Evolutionary conservation across 2,113 vertebrate genomes (phyloP).

Genomic region (Labeo rohita): DNA sequence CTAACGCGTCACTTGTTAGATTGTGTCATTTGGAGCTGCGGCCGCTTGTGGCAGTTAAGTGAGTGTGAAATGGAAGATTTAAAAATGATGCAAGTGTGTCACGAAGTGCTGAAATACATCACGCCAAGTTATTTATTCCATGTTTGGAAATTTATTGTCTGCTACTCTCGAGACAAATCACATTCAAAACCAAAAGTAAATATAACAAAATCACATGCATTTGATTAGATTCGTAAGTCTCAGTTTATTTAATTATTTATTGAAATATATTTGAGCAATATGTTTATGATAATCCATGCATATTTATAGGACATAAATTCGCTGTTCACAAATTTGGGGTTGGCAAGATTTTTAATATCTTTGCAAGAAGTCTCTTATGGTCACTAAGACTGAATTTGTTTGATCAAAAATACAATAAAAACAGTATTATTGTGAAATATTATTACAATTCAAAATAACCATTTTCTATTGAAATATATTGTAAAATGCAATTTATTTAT

Average conservation of each 20-base stretch:
- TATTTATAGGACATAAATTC: not conserved
- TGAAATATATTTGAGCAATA: not conserved
- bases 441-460: not conserved
- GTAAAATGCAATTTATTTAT: not conserved
- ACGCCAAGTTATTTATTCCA: not conserved
- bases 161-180: not conserved
- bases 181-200: not conserved
- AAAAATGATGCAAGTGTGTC: conserved; percentile 27
- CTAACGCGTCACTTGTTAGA: conserved; percentile 1
- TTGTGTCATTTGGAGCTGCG: not conserved
- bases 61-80: conserved; percentile 27
- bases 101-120: conserved; percentile 1
- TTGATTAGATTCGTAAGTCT: not conserved
- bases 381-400: not conserved
- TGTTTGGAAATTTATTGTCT: not conserved
- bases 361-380: not conserved
- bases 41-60: conserved; percentile 8
- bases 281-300: not conserved
- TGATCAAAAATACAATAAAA: not conserved
- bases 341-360: not conserved
- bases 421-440: not conserved
- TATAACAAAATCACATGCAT: not conserved
- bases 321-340: not conserved
- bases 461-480: not conserved
- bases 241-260: not conserved